phyloP scores from a whole-genome alignment of 2,113 vertebrate species.

The Xiphias gladius region DNA sequence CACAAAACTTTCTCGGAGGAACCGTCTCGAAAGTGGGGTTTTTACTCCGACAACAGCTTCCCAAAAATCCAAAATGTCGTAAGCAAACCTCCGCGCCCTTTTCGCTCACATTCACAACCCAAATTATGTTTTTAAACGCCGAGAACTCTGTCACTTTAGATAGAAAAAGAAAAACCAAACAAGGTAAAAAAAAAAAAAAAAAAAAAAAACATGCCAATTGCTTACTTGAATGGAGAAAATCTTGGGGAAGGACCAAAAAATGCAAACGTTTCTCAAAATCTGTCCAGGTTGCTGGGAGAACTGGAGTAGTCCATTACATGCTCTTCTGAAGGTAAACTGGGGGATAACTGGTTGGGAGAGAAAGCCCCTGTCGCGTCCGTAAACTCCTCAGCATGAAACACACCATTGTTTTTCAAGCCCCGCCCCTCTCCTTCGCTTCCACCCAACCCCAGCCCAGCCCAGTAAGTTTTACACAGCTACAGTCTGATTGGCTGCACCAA shows the following conservation, averaged over 20 bases:
- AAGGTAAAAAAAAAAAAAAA: constrained; percentile 13
- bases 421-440: constrained; percentile 73
- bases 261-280: constrained; percentile 83
- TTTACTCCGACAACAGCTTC: neutral
- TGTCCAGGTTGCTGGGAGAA: constrained; percentile 82
- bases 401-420: constrained; percentile 90
- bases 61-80: constrained; percentile 19
- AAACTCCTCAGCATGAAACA: constrained; percentile 90
- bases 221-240: constrained; percentile 84
- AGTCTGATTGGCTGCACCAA: constrained; percentile 77
- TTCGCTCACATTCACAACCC: constrained; percentile 43
- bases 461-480: constrained; percentile 2
- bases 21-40: constrained; percentile 29
- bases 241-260: constrained; percentile 71
- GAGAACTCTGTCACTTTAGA: constrained; percentile 49
- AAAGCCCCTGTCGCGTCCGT: constrained; percentile 86
- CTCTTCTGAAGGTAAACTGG: constrained; percentile 88
- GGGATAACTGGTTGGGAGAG: constrained; percentile 73
- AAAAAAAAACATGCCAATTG: constrained; percentile 59
- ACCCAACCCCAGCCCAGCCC: constrained; percentile 55
- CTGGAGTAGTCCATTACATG: constrained; percentile 89
- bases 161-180: constrained; percentile 7
- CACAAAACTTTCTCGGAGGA: constrained; percentile 72
- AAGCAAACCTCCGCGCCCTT: constrained; percentile 64
- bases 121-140: constrained; percentile 22